Evolutionary conservation across 1,140 invertebrate genomes (phyloP).

Genomic region (Drosophila oshimai): DNA sequence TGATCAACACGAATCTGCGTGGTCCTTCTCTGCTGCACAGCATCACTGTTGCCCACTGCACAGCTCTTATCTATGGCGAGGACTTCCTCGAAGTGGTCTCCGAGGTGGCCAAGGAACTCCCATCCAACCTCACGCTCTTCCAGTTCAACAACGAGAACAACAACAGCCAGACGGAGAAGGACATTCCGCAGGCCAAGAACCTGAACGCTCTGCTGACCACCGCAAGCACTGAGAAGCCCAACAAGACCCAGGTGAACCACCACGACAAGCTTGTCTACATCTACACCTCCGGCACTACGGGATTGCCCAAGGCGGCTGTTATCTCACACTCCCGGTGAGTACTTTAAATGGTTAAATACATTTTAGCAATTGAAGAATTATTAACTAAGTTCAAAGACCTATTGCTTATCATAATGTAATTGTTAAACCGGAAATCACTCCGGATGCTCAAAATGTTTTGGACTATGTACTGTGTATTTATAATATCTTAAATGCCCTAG

Average conservation of each 20-base stretch:
- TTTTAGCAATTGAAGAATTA: too few relatives aligned
- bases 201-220: slow-evolving; percentile 49
- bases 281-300: slow-evolving; percentile 95
- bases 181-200: slow-evolving; percentile 56
- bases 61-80: slow-evolving; percentile 91
- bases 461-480: too few relatives aligned
- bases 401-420: neutral
- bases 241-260: slow-evolving; percentile 56
- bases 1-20: slow-evolving; percentile 96
- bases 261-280: slow-evolving; percentile 90
- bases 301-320: slow-evolving; percentile 93
- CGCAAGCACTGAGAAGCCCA: slow-evolving; percentile 53
- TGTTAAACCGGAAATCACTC: too few relatives aligned
- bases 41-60: slow-evolving; percentile 91
- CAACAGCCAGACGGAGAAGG: slow-evolving; percentile 53
- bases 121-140: slow-evolving; percentile 83
- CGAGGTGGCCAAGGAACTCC: slow-evolving; percentile 57
- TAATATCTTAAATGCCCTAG: too few relatives aligned
- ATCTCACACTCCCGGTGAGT: slow-evolving; percentile 87
- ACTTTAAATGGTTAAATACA: too few relatives aligned
- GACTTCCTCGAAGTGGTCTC: slow-evolving; percentile 72
- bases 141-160: slow-evolving; percentile 83
- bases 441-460: too few relatives aligned
- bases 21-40: slow-evolving; percentile 92
- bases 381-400: too few relatives aligned